phyloP scores from a whole-genome alignment of 2,797 vertebrate species.

The Falco peregrinus region DNA sequence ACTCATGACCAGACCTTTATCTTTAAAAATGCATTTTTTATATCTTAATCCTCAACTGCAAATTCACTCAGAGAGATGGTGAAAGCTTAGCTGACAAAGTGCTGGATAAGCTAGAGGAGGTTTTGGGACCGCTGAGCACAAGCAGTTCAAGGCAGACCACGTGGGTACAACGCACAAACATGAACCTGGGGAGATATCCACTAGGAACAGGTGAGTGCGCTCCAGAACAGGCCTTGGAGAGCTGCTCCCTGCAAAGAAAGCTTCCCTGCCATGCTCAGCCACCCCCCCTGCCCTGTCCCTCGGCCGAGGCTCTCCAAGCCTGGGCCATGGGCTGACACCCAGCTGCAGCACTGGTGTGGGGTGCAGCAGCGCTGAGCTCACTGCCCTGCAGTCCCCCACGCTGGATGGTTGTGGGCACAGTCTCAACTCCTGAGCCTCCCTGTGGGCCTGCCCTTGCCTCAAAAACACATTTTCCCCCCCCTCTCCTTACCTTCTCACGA shows the following conservation, averaged over 20 bases:
- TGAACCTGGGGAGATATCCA: not conserved
- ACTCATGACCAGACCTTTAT: too few species aligned
- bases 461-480: not conserved
- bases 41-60: not conserved
- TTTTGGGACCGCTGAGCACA: not conserved
- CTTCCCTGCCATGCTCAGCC: not conserved
- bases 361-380: not conserved
- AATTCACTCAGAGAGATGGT: not conserved
- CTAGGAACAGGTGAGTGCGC: not conserved
- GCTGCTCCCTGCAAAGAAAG: not conserved
- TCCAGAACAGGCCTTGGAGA: not conserved
- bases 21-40: not conserved
- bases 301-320: not conserved
- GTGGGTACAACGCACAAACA: not conserved
- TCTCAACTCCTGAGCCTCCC: not conserved
- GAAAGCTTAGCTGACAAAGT: not conserved
- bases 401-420: rapidly evolving
- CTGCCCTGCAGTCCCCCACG: rapidly evolving
- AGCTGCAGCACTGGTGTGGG: rapidly evolving
- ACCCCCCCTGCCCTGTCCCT: not conserved
- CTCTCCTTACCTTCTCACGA: not conserved
- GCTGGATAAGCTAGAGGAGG: too few species aligned
- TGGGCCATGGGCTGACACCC: rapidly evolving
- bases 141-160: not conserved
- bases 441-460: not conserved